Base-by-base conservation (phyloP, 2,797 vertebrate genomes). In the Myiotriccus ornatus region DNA sequence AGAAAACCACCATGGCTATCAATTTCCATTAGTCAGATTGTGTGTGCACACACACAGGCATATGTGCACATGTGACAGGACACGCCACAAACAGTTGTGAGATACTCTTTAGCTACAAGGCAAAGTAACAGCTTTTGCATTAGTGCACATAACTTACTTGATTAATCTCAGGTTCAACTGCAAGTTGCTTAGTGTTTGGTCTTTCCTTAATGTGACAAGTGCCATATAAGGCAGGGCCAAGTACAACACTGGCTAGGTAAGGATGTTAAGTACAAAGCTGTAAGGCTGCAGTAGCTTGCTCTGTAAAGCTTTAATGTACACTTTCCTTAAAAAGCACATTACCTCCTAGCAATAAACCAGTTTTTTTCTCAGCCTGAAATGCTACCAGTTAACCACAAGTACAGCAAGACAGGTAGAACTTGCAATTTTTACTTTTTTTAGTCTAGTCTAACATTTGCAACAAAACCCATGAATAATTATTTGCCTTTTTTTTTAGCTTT, bases 1-100 rank as follows among this genome's bases (percentile, higher is more conserved):
- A 83, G 14, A n/a, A 60, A 27, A 52, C 2, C 39, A 57, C 16
- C 0, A 0, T 4, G 19, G 50, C 12, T 44, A 41, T 13, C 32
- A 47, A 34, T 49, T 78, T 14, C 34, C 6, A 27, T 44, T 12
- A 14, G 13, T 25, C 19, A 69, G 17, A 53, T 1, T n/a, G 9
- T 12, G 19, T 1, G 1, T 3, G 25, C 41, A 55, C 4, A 3
- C 6, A 9, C 1, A 12, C 10, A 12, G 0, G 0, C 17, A 6
- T 12, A 9, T 0, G 6, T 17, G 39, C 15, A 7, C 6, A 5
- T 25, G 37, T 57, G 57, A 78, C 18, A 9, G 0, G 30, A 63
- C 30, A 62, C 1, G 1, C 6, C 35, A 43, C 10, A 4, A 41
- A 52, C 9, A 76, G 23, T 1, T 52, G 14, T 10, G 23, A 86